These are phyloP conservation scores for Drosophila engyochracea DNA, from an alignment of 2,888 invertebrate species.

Conservation along the genomic window DNA sequence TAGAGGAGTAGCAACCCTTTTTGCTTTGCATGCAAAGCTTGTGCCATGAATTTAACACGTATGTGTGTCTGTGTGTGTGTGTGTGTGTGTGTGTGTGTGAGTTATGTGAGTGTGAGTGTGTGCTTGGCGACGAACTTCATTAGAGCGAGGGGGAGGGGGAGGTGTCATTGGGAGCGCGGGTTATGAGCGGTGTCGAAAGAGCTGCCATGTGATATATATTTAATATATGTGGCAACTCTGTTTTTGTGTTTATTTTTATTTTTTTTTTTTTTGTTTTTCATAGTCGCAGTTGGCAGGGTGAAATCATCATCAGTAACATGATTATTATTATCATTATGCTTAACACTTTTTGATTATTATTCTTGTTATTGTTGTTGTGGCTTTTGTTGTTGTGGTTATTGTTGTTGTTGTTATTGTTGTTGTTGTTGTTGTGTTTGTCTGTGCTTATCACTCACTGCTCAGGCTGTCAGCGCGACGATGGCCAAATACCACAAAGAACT, in stretches of 20 bases:
- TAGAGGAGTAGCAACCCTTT: conserved; percentile 60
- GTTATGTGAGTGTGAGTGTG: conserved; percentile 5
- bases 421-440: conserved; percentile 5
- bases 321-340: conserved; percentile 43
- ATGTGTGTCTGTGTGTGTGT: conserved; percentile 5
- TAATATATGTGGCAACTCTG: conserved; percentile 18
- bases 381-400: not conserved
- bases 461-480: conserved; percentile 28
- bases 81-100: conserved; percentile 7
- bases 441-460: conserved; percentile 4
- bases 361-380: not conserved
- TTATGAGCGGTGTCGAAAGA: conserved; percentile 2
- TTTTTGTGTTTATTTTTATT: not conserved
- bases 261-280: not conserved
- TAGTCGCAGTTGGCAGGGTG: conserved; percentile 20
- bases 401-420: not conserved
- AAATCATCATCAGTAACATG: conserved; percentile 31
- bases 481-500: conserved; percentile 75
- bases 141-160: not conserved
- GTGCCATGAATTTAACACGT: conserved; percentile 70
- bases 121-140: conserved; percentile 19
- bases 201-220: conserved; percentile 32
- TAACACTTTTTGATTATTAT: conserved; percentile 54
- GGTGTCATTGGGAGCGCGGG: conserved; percentile 16
- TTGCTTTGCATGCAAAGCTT: conserved; percentile 64